Conservation (phyloP, 2,888 invertebrate species). For the Heliconius ethilla region DNA sequence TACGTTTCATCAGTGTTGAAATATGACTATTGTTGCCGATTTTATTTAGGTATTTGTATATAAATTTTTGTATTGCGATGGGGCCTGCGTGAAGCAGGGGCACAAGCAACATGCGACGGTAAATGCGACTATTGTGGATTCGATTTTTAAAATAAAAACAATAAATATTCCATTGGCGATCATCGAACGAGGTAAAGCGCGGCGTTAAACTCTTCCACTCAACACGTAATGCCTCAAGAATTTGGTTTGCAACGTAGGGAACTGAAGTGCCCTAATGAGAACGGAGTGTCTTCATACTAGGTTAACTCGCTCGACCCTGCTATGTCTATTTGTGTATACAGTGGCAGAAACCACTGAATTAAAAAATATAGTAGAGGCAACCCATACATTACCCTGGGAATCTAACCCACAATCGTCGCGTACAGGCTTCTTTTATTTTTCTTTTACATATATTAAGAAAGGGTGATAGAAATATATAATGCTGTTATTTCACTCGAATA, state of each 20-base stretch:
- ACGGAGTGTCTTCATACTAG: not conserved
- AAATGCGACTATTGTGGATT: not conserved
- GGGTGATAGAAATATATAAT: constrained; percentile 57
- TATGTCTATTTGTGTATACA: not conserved
- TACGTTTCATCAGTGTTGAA: too few species aligned
- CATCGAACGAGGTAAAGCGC: too few species aligned
- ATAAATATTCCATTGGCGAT: too few species aligned
- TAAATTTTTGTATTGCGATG: too few species aligned
- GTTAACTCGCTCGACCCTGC: not conserved
- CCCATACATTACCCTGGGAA: too few species aligned
- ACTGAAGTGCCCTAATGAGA: not conserved
- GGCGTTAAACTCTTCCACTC: not conserved
- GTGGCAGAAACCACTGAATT: too few species aligned
- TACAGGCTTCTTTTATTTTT: too few species aligned
- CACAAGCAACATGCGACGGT: not conserved
- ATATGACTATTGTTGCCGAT: too few species aligned
- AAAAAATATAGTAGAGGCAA: too few species aligned
- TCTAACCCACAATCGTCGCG: too few species aligned
- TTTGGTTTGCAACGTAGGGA: not conserved
- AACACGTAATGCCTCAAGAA: not conserved
- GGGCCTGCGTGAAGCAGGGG: constrained; percentile 46
- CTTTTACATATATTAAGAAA: too few species aligned
- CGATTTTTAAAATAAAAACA: not conserved
- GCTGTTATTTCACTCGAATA: constrained; percentile 44
- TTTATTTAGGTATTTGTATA: too few species aligned